phyloP scores from a whole-genome alignment of 2,888 invertebrate genomes.

The Xanthorhoe spadicearia region DNA sequence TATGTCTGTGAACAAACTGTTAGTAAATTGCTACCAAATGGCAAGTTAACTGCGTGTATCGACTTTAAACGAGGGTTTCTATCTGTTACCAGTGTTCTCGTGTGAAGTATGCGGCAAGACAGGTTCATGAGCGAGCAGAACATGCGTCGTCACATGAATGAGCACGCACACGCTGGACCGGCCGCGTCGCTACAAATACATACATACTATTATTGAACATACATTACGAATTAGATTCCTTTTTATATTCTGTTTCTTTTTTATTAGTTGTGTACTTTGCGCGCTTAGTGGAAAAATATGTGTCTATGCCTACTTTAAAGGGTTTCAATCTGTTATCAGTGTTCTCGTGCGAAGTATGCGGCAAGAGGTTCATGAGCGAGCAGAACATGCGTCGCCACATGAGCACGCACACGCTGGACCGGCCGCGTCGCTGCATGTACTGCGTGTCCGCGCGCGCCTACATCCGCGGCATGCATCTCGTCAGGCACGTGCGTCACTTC shows the following conservation, averaged over 20 bases:
- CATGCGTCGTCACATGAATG: constrained; percentile 88
- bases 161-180: constrained; percentile 90
- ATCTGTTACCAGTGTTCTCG: constrained; percentile 52
- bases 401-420: constrained; percentile 89
- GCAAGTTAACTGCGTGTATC: too few species aligned
- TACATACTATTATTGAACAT: too few species aligned
- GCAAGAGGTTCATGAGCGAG: constrained; percentile 88
- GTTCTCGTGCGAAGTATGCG: constrained; percentile 81
- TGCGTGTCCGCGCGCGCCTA: constrained; percentile 88
- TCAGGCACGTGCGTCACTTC: constrained; percentile 90
- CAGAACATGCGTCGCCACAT: constrained; percentile 89
- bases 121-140: constrained; percentile 88
- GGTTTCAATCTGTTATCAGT: constrained; percentile 53
- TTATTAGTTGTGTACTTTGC: too few species aligned
- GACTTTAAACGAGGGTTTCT: too few species aligned
- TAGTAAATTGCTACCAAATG: too few species aligned
- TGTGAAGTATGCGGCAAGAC: constrained; percentile 87
- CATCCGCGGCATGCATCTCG: constrained; percentile 90
- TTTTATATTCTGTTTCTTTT: too few species aligned
- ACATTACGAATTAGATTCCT: too few species aligned
- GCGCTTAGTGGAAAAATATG: too few species aligned
- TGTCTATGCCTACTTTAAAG: too few species aligned
- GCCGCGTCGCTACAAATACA: constrained; percentile 90
- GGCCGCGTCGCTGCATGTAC: constrained; percentile 90
- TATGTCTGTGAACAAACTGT: too few species aligned